Conservation (phyloP, 2,888 invertebrate genomes). For the Lissonota sp. region DNA sequence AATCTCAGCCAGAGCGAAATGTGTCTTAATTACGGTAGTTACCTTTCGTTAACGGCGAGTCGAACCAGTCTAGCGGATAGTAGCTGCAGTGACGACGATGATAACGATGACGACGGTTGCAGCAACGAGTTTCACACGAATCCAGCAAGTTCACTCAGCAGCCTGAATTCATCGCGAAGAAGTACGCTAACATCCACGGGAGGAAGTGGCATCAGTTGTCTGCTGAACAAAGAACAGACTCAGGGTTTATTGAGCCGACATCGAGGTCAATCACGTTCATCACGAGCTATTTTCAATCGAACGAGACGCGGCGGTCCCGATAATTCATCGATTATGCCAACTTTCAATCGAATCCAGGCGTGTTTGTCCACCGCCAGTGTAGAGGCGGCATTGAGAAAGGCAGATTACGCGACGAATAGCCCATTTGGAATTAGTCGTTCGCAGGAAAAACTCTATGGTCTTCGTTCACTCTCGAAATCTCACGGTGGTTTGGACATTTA, state of each 20-base stretch:
- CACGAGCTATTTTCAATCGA: constrained; percentile 77
- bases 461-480: constrained; percentile 84
- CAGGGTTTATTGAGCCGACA: constrained; percentile 76
- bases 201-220: constrained; percentile 77
- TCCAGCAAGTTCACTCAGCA: constrained; percentile 79
- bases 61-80: constrained; percentile 67
- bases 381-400: constrained; percentile 60
- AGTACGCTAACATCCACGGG: constrained; percentile 72
- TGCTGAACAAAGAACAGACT: constrained; percentile 82
- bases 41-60: constrained; percentile 73
- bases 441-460: constrained; percentile 84
- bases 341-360: constrained; percentile 81
- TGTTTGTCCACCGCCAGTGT: constrained; percentile 77
- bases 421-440: constrained; percentile 80
- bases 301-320: constrained; percentile 75
- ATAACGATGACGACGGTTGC: no score
- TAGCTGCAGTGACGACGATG: no score
- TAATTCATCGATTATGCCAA: constrained; percentile 78
- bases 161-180: constrained; percentile 79
- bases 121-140: constrained; percentile 76
- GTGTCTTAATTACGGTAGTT: constrained; percentile 78
- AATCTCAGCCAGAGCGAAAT: constrained; percentile 84
- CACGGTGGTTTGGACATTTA: constrained; percentile 84
- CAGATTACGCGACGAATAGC: constrained; percentile 73
- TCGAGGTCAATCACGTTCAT: constrained; percentile 80